Percentiles rank a stretch among this genome's conserved stretches.
Evolutionary conservation across 2,797 vertebrate species (phyloP).

Genomic region (Pachyuromys duprasi): DNA sequence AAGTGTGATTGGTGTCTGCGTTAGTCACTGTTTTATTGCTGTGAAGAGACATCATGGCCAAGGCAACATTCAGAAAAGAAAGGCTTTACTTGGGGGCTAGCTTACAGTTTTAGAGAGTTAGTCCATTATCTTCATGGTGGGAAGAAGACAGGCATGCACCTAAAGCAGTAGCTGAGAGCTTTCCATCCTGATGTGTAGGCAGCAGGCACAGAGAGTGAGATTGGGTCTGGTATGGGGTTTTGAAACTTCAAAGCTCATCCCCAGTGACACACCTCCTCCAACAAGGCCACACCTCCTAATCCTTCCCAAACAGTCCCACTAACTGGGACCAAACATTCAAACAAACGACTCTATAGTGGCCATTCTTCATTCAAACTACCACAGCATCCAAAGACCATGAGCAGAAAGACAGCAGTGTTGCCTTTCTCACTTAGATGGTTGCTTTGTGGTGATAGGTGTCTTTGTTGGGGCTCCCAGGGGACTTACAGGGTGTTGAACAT

Average conservation of each 20-base stretch:
- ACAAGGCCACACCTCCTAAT: neutral
- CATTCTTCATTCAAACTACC: no score
- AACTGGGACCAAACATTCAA: neutral
- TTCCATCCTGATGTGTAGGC: neutral
- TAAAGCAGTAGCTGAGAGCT: neutral
- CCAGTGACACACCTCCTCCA: neutral
- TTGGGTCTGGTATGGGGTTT: neutral
- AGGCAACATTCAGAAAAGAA: neutral
- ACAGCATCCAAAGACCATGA: neutral
- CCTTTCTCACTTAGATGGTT: neutral
- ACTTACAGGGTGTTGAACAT: accelerated
- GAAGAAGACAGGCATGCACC: neutral
- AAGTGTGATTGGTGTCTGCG: neutral
- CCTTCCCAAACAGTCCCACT: neutral
- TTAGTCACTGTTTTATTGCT: neutral
- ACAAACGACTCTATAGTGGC: neutral
- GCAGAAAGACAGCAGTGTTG: neutral
- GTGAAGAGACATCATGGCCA: neutral
- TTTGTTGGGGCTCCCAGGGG: neutral
- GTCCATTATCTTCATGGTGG: neutral
- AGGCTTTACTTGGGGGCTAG: neutral
- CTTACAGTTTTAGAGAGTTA: neutral
- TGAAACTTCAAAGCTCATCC: neutral
- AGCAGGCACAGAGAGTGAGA: neutral
- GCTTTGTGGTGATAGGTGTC: neutral